phyloP scores from a whole-genome alignment of 2,113 vertebrate species.

The Saguinus midas region DNA sequence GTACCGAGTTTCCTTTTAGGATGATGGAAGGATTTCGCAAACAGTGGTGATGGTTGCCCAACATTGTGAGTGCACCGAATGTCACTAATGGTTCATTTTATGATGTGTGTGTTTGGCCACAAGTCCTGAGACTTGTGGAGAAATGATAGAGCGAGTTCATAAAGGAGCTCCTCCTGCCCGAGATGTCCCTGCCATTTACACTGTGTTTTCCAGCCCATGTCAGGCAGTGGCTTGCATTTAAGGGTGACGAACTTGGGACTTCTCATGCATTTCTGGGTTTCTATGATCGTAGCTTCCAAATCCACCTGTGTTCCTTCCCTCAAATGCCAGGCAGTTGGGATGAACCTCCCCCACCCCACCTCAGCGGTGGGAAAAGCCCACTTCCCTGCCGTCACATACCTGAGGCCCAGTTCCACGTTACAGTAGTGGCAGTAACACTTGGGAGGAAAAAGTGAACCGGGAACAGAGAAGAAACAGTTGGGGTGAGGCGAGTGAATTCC shows the following conservation, averaged over 20 bases:
- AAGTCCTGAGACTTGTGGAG: background rate
- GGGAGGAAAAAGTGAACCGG: background rate
- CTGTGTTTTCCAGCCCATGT: fast-evolving
- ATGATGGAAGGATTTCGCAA: background rate
- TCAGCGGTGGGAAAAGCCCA: fast-evolving
- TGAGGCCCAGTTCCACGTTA: background rate
- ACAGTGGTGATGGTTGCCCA: background rate
- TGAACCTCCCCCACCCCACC: fast-evolving
- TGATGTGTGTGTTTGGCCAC: background rate
- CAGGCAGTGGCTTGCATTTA: background rate
- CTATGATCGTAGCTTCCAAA: background rate
- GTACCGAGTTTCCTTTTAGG: background rate
- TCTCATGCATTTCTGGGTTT: background rate
- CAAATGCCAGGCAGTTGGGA: background rate
- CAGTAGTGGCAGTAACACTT: conserved; percentile 71
- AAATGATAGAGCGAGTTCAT: background rate
- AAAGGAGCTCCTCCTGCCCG: background rate
- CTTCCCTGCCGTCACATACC: background rate
- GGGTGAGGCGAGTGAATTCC: background rate
- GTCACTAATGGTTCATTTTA: background rate
- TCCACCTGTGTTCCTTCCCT: background rate
- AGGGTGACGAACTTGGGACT: background rate
- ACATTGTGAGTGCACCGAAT: fast-evolving
- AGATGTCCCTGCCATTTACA: fast-evolving
- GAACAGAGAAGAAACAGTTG: background rate